phyloP scores from a whole-genome alignment of 2,113 vertebrate genomes.

The Oreochromis aureus region DNA sequence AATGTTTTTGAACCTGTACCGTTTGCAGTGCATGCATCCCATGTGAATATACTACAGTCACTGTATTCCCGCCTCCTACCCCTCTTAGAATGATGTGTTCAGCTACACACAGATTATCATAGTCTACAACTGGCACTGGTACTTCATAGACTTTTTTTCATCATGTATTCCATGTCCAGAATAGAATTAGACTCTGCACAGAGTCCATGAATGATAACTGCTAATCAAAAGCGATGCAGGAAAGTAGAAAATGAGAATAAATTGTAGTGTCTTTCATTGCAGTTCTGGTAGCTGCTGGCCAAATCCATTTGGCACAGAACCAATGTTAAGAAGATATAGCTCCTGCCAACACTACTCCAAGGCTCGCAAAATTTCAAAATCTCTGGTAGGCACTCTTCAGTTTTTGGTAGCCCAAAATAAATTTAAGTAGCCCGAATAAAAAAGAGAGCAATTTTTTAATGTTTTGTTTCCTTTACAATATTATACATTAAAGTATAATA shows the following conservation, averaged over 20 bases:
- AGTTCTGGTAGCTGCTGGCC: not conserved
- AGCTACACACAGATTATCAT: not conserved
- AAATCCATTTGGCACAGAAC: not conserved
- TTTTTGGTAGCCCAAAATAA: too few relatives aligned
- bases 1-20: not conserved
- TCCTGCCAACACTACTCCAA: not conserved
- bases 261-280: not conserved
- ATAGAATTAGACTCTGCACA: not conserved
- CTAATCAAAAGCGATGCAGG: not conserved
- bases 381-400: too few relatives aligned
- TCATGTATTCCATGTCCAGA: not conserved
- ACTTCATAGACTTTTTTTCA: not conserved
- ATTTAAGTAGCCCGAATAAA: too few relatives aligned
- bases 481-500: too few relatives aligned
- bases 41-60: not conserved
- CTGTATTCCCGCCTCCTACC: not conserved
- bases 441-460: too few relatives aligned
- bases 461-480: too few relatives aligned
- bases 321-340: not conserved
- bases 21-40: not conserved
- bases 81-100: not conserved
- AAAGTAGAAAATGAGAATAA: not conserved
- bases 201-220: not conserved
- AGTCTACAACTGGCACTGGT: not conserved
- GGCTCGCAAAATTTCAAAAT: too few relatives aligned